A percentile compares a stretch with the other conserved stretches of the same genome.
These are phyloP conservation scores for Melanotaenia maccullochi DNA, from an alignment of 2,797 vertebrate genomes.

Conservation along the genomic window DNA sequence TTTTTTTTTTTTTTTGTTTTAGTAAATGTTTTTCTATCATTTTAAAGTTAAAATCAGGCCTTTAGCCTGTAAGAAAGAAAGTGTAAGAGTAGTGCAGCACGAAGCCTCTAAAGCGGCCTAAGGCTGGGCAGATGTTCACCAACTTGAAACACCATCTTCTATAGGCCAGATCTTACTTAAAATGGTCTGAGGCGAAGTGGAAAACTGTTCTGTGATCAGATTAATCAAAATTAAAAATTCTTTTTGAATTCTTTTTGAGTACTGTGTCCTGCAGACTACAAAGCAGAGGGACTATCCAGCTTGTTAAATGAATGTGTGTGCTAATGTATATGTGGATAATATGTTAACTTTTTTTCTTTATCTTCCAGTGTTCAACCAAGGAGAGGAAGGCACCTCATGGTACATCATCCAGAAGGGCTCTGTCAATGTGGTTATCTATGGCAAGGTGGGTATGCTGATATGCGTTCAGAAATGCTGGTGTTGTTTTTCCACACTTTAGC, in stretches of 20 bases:
- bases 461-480: conserved; percentile 2
- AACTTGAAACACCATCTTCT: no score
- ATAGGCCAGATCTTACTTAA: no score
- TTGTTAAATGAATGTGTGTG: not conserved
- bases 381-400: conserved; percentile 99
- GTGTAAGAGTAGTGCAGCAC: not conserved
- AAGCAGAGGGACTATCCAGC: not conserved
- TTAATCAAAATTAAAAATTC: not conserved
- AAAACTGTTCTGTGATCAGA: not conserved
- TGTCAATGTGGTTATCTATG: conserved; percentile 98
- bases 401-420: conserved; percentile 99
- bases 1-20: not conserved
- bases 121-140: no score
- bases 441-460: conserved; percentile 71
- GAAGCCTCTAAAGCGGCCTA: not conserved
- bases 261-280: not conserved
- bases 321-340: not conserved
- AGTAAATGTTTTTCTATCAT: not conserved
- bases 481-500: conserved; percentile 18
- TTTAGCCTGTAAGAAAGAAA: not conserved
- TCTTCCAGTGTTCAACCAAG: conserved; percentile 95
- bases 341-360: conserved; percentile 2
- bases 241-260: no score
- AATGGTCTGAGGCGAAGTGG: no score
- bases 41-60: not conserved